Conservation (phyloP, 2,113 vertebrate species). For the Rhabdomys dilectus region DNA sequence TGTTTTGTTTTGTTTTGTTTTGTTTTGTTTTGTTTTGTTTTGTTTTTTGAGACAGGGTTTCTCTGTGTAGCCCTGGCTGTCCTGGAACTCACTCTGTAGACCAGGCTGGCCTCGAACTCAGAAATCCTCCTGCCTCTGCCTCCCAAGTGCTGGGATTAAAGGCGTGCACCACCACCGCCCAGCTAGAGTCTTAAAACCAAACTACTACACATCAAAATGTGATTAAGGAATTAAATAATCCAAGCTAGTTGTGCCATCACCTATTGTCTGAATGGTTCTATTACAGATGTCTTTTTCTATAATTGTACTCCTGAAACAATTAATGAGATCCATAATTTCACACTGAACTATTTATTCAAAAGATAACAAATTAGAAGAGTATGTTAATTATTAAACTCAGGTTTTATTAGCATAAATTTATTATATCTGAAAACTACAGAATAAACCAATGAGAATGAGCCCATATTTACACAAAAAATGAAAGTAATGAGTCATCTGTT, state of each 20-base stretch:
- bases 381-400: not conserved
- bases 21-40: too few species aligned
- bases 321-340: not conserved
- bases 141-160: too few species aligned
- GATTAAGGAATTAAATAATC: conserved; percentile 26
- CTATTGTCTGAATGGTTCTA: not conserved
- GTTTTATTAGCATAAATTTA: conserved; percentile 8
- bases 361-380: not conserved
- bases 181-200: conserved; percentile 25
- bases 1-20: too few species aligned
- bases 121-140: too few species aligned
- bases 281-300: not conserved
- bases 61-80: too few species aligned
- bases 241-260: not conserved
- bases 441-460: not conserved
- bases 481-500: not conserved
- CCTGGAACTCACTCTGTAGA: too few species aligned
- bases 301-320: not conserved
- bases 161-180: too few species aligned
- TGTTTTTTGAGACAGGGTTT: too few species aligned
- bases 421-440: not conserved
- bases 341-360: not conserved
- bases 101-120: too few species aligned
- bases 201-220: not conserved
- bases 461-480: not conserved